phyloP scores from a whole-genome alignment of 2,113 vertebrate species.

The Thermophis baileyi region DNA sequence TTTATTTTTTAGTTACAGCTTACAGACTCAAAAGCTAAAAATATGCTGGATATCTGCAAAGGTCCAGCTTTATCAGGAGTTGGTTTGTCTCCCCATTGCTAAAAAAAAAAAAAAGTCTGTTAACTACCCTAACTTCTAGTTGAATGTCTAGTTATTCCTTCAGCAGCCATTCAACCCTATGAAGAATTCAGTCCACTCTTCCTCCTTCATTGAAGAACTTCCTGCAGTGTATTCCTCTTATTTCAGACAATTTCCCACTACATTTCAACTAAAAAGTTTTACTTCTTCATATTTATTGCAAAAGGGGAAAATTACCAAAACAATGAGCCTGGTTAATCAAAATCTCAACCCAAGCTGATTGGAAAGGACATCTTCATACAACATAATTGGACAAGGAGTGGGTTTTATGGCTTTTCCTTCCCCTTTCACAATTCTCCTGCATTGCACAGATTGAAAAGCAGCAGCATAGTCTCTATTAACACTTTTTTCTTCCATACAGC shows the following conservation, averaged over 20 bases:
- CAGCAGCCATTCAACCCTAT: not conserved
- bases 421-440: not conserved
- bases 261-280: not conserved
- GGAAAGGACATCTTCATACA: not conserved
- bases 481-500: not conserved
- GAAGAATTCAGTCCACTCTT: not conserved
- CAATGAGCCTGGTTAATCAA: not conserved
- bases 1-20: not conserved
- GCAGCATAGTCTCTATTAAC: not conserved
- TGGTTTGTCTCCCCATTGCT: not conserved
- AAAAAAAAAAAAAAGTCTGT: not conserved
- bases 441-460: not conserved
- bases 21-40: not conserved
- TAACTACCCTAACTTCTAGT: not conserved
- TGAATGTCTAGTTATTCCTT: not conserved
- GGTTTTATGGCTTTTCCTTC: not conserved
- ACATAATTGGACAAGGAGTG: not conserved
- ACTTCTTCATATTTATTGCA: not conserved
- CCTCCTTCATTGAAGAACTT: not conserved
- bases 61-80: not conserved
- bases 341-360: not conserved
- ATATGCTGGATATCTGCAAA: not conserved
- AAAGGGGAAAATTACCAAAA: not conserved
- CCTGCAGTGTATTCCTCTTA: not conserved
- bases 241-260: not conserved